Conservation (phyloP, 1,140 invertebrate species). For the Nasonia longicornis region DNA sequence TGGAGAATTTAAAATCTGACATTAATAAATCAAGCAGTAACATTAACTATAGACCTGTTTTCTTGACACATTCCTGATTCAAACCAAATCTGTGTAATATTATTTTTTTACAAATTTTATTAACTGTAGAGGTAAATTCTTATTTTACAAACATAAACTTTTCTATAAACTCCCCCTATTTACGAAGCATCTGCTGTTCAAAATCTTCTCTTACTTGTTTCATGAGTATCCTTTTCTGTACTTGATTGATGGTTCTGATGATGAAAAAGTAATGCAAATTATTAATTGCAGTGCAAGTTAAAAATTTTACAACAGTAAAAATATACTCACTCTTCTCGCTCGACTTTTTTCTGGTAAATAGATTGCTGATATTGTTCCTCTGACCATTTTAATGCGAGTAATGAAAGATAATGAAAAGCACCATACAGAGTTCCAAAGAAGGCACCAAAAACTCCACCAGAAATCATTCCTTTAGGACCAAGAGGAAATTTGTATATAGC, state of each 20-base stretch:
- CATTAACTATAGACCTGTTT: too few species aligned
- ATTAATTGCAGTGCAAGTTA: neutral
- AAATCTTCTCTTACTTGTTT: neutral
- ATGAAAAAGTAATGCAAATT: neutral
- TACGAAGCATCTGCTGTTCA: neutral
- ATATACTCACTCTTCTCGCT: conserved; percentile 48
- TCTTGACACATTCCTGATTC: neutral
- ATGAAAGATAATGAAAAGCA: conserved; percentile 60
- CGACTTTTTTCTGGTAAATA: conserved; percentile 67
- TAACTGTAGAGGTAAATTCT: neutral
- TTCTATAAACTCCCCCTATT: neutral
- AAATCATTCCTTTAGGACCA: conserved; percentile 74
- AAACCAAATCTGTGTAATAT: neutral
- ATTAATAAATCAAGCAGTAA: conserved; percentile 8
- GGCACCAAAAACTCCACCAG: conserved; percentile 72
- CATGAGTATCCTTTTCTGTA: neutral
- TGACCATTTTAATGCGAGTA: conserved; percentile 68
- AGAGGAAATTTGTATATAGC: conserved; percentile 73
- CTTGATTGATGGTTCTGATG: neutral
- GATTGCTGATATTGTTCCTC: conserved; percentile 71
- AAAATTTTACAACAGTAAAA: neutral
- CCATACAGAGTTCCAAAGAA: conserved; percentile 71
- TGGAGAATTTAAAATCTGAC: neutral
- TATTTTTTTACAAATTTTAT: conserved; percentile 23
- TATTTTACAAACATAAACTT: neutral